Conservation (phyloP, 2,888 invertebrate genomes). For the Oscheius sp. region DNA sequence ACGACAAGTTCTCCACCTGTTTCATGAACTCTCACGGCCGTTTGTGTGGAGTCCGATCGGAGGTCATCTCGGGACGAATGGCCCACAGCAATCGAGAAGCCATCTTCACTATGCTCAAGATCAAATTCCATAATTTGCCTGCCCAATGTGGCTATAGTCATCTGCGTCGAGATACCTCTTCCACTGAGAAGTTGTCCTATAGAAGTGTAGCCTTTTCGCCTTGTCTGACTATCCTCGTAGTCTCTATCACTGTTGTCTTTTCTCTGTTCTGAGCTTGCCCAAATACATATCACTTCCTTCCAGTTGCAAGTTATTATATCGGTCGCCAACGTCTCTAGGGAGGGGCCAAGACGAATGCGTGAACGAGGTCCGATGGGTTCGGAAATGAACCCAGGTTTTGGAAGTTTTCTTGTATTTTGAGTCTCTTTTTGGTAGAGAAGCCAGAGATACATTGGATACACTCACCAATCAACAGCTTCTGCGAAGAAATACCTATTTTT, state of each 20-base stretch:
- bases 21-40: conserved; percentile 53
- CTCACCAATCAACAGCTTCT: too few species aligned
- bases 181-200: conserved; percentile 36
- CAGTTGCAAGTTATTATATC: conserved; percentile 27
- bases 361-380: not conserved
- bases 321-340: conserved; percentile 14
- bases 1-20: conserved; percentile 40
- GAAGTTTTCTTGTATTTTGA: too few species aligned
- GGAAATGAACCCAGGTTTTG: not conserved
- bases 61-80: conserved; percentile 56
- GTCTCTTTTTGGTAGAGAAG: too few species aligned
- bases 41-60: conserved; percentile 55
- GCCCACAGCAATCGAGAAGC: conserved; percentile 53
- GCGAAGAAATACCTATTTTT: not conserved
- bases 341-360: not conserved
- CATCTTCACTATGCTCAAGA: conserved; percentile 61
- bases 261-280: conserved; percentile 18
- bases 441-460: too few species aligned
- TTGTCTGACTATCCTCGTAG: not conserved
- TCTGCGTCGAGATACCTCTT: conserved; percentile 50
- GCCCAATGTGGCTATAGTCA: conserved; percentile 50
- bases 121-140: conserved; percentile 51
- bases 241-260: conserved; percentile 1
- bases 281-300: conserved; percentile 20
- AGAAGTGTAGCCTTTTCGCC: conserved; percentile 1